Evolutionary conservation across 2,797 vertebrate genomes (phyloP).

Genomic region (Bufotes viridis): DNA sequence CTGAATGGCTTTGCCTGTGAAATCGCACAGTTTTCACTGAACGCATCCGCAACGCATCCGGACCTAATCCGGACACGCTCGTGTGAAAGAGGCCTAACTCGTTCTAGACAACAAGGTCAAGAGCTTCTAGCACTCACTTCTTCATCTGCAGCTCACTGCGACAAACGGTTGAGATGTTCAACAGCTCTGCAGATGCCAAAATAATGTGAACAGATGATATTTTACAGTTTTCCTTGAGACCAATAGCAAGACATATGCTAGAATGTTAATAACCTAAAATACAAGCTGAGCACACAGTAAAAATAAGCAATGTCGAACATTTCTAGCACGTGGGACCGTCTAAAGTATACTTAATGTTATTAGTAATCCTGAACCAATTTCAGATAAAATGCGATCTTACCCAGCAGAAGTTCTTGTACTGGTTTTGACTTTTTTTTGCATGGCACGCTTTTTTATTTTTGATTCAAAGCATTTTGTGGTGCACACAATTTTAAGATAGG

Average conservation of each 20-base stretch:
- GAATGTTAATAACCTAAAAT: slow-evolving; percentile 8
- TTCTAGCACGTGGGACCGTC: not conserved
- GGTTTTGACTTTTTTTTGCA: no score
- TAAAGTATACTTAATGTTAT: not conserved
- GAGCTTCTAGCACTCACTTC: not conserved
- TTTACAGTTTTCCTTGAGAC: not conserved
- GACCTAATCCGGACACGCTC: no score
- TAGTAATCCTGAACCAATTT: not conserved
- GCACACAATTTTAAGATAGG: no score
- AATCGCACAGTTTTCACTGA: no score
- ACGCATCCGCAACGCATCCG: no score
- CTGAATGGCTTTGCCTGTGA: no score
- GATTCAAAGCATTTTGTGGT: no score
- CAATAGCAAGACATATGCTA: slow-evolving; percentile 7
- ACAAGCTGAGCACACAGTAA: slow-evolving; percentile 7
- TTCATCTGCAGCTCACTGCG: not conserved
- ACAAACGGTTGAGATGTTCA: not conserved
- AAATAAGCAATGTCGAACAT: not conserved
- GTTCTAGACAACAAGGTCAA: not conserved
- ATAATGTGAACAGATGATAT: slow-evolving; percentile 17
- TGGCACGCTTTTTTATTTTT: no score
- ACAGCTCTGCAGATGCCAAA: not conserved
- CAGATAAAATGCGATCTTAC: not conserved
- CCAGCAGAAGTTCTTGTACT: no score
- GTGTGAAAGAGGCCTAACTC: no score